A percentile compares a stretch with the other conserved stretches of the same genome.
phyloP scores from a whole-genome alignment of 2,113 vertebrate species.

The Craseonycteris thonglongyai region DNA sequence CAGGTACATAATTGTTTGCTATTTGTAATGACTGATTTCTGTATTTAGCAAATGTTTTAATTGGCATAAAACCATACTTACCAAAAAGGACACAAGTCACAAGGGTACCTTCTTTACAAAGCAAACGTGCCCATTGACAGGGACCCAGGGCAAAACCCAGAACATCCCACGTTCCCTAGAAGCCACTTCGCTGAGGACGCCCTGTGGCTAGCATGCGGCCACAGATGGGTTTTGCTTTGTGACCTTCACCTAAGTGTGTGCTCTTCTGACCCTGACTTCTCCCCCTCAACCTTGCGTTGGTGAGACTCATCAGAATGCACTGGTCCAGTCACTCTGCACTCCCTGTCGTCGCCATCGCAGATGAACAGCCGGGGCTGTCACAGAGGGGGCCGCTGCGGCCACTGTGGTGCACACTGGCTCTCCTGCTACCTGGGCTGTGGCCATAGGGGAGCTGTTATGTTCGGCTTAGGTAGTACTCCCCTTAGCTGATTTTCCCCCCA shows the following conservation, averaged over 20 bases:
- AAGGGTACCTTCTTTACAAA: not conserved
- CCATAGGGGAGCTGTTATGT: not conserved
- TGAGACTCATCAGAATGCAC: not conserved
- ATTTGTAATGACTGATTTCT: not conserved
- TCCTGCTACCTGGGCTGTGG: not conserved
- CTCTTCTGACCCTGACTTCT: not conserved
- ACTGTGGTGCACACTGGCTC: fast-evolving
- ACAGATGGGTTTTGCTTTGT: too few relatives aligned
- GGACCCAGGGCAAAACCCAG: not conserved
- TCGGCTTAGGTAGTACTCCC: not conserved
- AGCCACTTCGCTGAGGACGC: not conserved
- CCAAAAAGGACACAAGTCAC: not conserved
- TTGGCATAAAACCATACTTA: not conserved
- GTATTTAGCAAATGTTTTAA: too few relatives aligned
- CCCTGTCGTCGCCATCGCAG: fast-evolving
- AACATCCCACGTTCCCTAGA: not conserved
- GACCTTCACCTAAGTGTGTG: not conserved
- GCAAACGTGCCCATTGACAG: not conserved
- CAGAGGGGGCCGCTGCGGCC: not conserved
- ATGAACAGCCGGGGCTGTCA: not conserved
- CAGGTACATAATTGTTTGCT: not conserved
- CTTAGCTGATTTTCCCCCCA: not conserved
- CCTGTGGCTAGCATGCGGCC: not conserved
- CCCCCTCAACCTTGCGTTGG: fast-evolving
- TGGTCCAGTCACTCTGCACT: fast-evolving